Base-by-base conservation (phyloP, 1,140 invertebrate genomes). In the Caenorhabditis latens region DNA sequence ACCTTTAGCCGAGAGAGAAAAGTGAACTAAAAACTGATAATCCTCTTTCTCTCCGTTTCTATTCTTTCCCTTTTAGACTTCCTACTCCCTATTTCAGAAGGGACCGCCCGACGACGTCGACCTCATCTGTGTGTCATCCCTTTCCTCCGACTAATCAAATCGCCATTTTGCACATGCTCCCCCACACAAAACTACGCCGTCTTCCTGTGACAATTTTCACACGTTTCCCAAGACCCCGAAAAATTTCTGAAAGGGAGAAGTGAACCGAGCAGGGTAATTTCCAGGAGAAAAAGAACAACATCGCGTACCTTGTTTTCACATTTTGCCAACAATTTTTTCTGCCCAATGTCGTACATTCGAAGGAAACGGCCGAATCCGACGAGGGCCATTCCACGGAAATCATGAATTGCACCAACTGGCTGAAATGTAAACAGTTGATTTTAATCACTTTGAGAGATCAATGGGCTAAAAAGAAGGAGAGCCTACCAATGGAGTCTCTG, bases 291-390 rank as follows among this genome's bases (percentile, higher is more conserved):
- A 48, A 48, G 48, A 32, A 48, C n/a, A 83, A 55, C 21, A 11
- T 50, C 58, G 83, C 67, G 46, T 92, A 96, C 95, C 94, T 98
- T 97, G 93, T 99, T 99, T 94, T 99, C 98, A 94, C 98, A 99
- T 93, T 99, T 99, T 57, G 97, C 94, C 7, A 99, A 93, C 48
- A 99, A 93, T 93, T 99, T 99, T 93, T 98, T 97, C 91, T 97
- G 98, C 58, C 98, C 98, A 91, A 99, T 95, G 90, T 99, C 98
- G 92, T 99, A 99, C 7, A 99, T 94, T 85, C 98, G 94, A 8
- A 99, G 93, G 93, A 96, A 95, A 85, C 95, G 95, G 1, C 98
- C 98, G 16, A 99, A 96, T 0, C 97, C 97, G 2, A 98, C 96
- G 3, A 99, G 92, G 3, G 98, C 94, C 87, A 96, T 94, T 0